Conservation (phyloP, 1,140 invertebrate genomes). For the Lepidotrigona ventralis region DNA sequence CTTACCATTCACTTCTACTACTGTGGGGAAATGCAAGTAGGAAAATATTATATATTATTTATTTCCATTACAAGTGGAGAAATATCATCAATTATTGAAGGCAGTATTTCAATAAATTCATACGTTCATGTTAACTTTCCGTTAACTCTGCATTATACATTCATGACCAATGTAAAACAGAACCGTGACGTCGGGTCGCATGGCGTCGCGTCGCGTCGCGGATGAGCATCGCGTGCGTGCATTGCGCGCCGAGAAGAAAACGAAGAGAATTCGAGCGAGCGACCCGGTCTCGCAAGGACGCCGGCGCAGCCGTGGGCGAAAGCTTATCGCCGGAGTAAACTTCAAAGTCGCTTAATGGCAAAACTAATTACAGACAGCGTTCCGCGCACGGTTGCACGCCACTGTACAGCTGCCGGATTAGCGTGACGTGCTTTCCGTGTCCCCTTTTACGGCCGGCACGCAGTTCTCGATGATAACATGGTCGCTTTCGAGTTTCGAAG, state of each 20-base stretch:
- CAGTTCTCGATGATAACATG: slow-evolving; percentile 58
- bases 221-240: slow-evolving; percentile 17
- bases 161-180: background rate
- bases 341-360: slow-evolving; percentile 71
- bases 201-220: background rate
- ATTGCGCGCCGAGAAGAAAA: slow-evolving; percentile 16
- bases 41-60: too few species aligned
- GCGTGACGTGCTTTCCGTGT: slow-evolving; percentile 65
- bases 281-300: slow-evolving; percentile 9
- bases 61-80: too few species aligned
- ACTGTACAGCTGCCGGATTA: slow-evolving; percentile 63
- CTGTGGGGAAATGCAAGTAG: too few species aligned
- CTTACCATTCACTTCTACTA: too few species aligned
- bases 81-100: too few species aligned
- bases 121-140: background rate
- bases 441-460: slow-evolving; percentile 39
- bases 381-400: slow-evolving; percentile 41
- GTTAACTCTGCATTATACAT: background rate
- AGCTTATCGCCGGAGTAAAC: slow-evolving; percentile 68
- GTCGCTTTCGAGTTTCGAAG: slow-evolving; percentile 52
- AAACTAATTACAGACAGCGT: slow-evolving; percentile 72
- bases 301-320: slow-evolving; percentile 8
- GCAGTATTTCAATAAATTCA: too few species aligned
- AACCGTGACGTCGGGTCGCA: background rate
- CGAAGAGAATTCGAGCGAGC: slow-evolving; percentile 24